Evolutionary conservation across 2,888 invertebrate genomes (phyloP), one percentile per base, ranked within the genome.

Genomic region (Phania funesta): DNA sequence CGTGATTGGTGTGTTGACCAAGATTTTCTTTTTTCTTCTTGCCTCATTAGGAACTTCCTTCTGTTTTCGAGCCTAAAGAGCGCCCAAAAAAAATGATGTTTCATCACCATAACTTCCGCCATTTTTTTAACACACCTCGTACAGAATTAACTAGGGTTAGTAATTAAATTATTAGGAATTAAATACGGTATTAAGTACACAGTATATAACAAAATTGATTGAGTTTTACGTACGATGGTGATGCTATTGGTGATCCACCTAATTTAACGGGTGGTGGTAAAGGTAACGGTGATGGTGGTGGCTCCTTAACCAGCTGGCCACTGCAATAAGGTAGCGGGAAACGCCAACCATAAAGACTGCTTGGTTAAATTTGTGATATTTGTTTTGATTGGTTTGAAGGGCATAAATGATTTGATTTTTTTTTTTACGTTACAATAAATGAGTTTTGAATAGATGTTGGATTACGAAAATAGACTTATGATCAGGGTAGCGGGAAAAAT

Each of bases 311-410:
- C 87, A 91, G 88, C 88, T 91, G 91, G 94, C 96, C 96, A 94
- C 96, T 96, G 95, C 96, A 96, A 96, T 96, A 96, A 94, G 96
- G 96, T 95, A 96, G 95, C 93, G 96, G 96, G 94, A 96, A 96
- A 94, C 96, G 96, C 96, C 96, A 96, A 95, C 96, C 96, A 94
- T 96, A 96, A 94, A 96, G 95, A 96, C 96, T 96, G 95, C 89
- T 89, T 89, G 88, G 89, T 90, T 91, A 90, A 56, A 87, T 86
- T 80, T 83, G 68, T 86, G 85, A 84, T 84, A 65, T 78, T 64
- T 64, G 68, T 78, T 74, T 81, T 76, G 83, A 78, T 81, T 76
- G 68, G 35, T 65, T 76, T 64, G 54, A 44, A 44, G 52, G 58
- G 46, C 84, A 82, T 84, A 84, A 85, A 84, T 85, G 84, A 84